Evolutionary conservation across 2,113 vertebrate species (phyloP), one percentile per base, ranked within the genome.

Genomic region (Myrmecobius fasciatus): DNA sequence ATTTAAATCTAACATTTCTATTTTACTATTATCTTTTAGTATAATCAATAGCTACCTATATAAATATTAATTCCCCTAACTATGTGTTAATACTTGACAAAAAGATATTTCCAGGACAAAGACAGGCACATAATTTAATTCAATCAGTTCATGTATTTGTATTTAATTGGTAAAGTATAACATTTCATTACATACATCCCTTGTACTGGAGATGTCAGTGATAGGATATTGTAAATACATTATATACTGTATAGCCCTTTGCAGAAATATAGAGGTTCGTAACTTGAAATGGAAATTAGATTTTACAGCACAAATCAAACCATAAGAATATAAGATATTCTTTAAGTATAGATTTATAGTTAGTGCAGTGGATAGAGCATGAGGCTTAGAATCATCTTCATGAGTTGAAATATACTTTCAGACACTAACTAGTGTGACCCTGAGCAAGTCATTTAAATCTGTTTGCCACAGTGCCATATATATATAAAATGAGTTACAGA

Each of bases 81-180:
- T 7, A 31, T 3, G 20, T 8, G 11, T 17, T 56, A 56, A 8
- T 36, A 67, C 1, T 53, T 95, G 53, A 36, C 83, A 1, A 56
- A 12, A 96, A 92, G 56, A 26, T 22, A 47, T 53, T 25, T 51
- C 25, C 49, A 92, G 49, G 43, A 60, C 91, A 91, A 96, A 96
- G 94, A 90, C 52, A 94, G 93, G 56, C 43, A 56, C 89, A 53
- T 56, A 91, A 75, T 90, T 47, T 14, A 46, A 53, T 25, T 94
- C 31, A 22, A 14, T 36, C 92, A 53, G 22, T 26, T 90, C 49
- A 48, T 24, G 12, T 25, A 91, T 91, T 97, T 89, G 93, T 46
- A 83, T 20, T 28, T 94, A 90, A 11, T 60, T 95, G 47, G 26
- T 56, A 96, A 3, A 94, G 43, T 3, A 43, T 46, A 89, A 94